Percentiles rank a stretch among this genome's conserved stretches.
Evolutionary conservation across 2,797 vertebrate genomes (phyloP).

Genomic region (Smutsia temminckii): DNA sequence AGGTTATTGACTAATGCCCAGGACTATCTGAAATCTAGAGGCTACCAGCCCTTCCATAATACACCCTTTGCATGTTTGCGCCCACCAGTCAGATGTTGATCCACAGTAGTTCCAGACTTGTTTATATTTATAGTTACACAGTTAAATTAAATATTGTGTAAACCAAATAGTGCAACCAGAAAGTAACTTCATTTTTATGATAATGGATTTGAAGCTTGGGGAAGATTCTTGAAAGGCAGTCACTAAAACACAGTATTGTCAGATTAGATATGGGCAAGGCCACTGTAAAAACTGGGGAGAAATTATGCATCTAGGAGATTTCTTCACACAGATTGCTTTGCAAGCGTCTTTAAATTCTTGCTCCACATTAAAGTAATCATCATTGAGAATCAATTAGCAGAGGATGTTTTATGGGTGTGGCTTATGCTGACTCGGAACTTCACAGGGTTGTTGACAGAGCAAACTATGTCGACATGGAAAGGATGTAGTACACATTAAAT

Average conservation of each 20-base stretch:
- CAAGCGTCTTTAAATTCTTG: background rate
- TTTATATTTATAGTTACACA: background rate
- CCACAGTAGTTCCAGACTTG: background rate
- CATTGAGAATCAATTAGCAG: background rate
- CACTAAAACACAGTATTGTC: background rate
- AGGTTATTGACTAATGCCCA: background rate
- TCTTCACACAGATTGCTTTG: background rate
- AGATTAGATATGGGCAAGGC: background rate
- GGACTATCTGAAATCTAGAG: background rate
- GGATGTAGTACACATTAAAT: background rate
- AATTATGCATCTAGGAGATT: background rate
- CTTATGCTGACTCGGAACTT: background rate
- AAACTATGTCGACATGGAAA: background rate
- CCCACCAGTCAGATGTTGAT: background rate
- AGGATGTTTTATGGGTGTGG: background rate
- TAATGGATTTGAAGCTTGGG: background rate
- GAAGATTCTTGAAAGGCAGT: constrained; percentile 14
- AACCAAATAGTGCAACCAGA: constrained; percentile 11
- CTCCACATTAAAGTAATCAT: background rate
- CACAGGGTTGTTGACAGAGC: background rate
- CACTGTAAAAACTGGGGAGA: background rate
- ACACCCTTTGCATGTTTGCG: background rate
- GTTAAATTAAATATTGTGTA: background rate
- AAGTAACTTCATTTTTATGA: constrained; percentile 3
- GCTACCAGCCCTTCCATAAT: background rate